These are phyloP conservation scores for Drosophila setifemur DNA, from an alignment of 1,140 invertebrate species.

Conservation along the genomic window DNA sequence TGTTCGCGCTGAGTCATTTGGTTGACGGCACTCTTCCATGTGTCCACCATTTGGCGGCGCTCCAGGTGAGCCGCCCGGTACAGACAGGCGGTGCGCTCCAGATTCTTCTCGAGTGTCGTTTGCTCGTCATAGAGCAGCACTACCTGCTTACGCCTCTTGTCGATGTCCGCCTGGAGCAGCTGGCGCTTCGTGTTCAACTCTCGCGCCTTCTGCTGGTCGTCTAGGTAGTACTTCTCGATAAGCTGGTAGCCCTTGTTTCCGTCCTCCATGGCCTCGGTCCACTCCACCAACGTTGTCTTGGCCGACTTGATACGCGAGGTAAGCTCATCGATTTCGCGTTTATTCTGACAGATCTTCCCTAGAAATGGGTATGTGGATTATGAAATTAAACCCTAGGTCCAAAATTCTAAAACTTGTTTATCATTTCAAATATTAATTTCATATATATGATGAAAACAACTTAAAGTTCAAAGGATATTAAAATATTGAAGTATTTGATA, in stretches of 20 bases:
- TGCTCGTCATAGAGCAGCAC: constrained; percentile 73
- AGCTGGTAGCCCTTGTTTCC: constrained; percentile 85
- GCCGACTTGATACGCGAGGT: constrained; percentile 84
- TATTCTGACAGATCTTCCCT: constrained; percentile 68
- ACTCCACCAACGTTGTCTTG: constrained; percentile 84
- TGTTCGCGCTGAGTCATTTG: constrained; percentile 78
- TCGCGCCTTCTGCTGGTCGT: constrained; percentile 84
- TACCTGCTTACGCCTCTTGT: constrained; percentile 57
- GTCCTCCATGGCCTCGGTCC: constrained; percentile 85
- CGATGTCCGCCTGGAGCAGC: constrained; percentile 76
- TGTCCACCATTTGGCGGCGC: constrained; percentile 75
- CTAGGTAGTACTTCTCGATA: constrained; percentile 84
- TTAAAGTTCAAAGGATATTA: too few species aligned
- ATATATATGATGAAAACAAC: too few species aligned
- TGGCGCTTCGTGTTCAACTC: constrained; percentile 83
- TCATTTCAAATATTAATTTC: too few species aligned
- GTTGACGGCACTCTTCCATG: constrained; percentile 77
- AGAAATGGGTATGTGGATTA: background rate
- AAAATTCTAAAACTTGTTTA: background rate
- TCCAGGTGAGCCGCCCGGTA: constrained; percentile 75
- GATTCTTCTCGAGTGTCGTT: constrained; percentile 71
- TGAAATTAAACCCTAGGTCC: background rate
- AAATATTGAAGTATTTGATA: too few species aligned
- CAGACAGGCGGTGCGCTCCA: constrained; percentile 70
- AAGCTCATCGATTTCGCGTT: constrained; percentile 83